Base-by-base conservation (phyloP, 2,888 invertebrate genomes). In the Drosophila ochracea region DNA sequence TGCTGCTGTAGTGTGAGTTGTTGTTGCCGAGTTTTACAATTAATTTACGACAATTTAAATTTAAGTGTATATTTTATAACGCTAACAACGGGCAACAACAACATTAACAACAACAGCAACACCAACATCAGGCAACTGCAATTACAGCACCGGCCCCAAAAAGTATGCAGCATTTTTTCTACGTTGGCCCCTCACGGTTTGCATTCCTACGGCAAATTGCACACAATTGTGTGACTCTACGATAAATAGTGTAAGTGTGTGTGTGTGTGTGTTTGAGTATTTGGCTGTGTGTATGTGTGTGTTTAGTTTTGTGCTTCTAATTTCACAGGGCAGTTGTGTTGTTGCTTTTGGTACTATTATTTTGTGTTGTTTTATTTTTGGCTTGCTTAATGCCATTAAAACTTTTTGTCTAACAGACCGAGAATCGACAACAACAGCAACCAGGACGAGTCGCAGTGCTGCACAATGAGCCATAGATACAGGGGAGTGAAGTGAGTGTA, bases 371-470 rank as follows among this genome's bases (percentile, higher is more conserved):
- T 73, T 73, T 72, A 78, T 76, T 83, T 77, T 81, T 81, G 81
- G 76, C 76, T 78, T 71, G 80, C 84, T 80, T 82, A 78, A 75
- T 76, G 67, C 83, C 80, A 89, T 86, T 87, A 87, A 83, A 86
- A 89, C 81, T 87, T 86, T 89, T 84, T 86, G 85, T 87, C 84
- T 82, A 84, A 89, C 84, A 78, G 80, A 82, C 62, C 76, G 71
- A 72, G 69, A 84, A 71, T 59, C 78, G 62, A 43, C 64, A 71
- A 67, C 71, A 66, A 74, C 73, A 65, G 37, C 60, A 65, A 54
- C 49, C 63, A 70, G 66, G 75, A 75, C 71, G 35, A 61, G 41
- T 63, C 52, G 53, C 55, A 54, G 35, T 33, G 57, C 57, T 64
- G 68, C 79, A 68, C 70, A 71, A 62, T 53, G 61, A 16, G 43